phyloP scores from a whole-genome alignment of 2,797 vertebrate species.

The Antennarius maculatus region DNA sequence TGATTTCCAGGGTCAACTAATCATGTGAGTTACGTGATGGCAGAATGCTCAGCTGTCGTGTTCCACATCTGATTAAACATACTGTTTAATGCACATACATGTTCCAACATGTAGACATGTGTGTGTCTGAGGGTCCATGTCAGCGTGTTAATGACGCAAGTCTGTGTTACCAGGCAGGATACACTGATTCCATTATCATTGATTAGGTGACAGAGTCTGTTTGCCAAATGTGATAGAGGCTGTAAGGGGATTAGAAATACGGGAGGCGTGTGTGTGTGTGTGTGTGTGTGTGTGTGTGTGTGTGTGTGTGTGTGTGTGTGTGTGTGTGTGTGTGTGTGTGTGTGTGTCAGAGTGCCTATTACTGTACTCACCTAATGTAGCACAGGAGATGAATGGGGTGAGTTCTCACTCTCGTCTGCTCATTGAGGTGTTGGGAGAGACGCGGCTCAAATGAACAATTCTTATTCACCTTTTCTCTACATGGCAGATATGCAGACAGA shows the following conservation, averaged over 20 bases:
- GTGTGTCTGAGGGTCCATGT: conserved; percentile 42
- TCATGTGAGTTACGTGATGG: background rate
- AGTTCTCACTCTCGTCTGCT: conserved; percentile 32
- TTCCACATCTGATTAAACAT: conserved; percentile 10
- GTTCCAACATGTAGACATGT: conserved; percentile 37
- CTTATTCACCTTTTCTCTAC: background rate
- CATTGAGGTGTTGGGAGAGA: conserved; percentile 2
- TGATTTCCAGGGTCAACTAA: too few relatives aligned
- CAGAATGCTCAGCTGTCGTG: background rate
- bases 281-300: conserved; percentile 10
- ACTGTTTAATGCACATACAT: conserved; percentile 18
- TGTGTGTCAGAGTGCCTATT: conserved; percentile 50
- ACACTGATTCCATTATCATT: conserved; percentile 76
- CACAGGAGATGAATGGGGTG: conserved; percentile 54
- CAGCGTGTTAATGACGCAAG: conserved; percentile 48
- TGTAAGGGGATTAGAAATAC: conserved; percentile 77
- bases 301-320: conserved; percentile 37
- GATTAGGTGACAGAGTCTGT: conserved; percentile 72
- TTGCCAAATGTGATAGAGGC: conserved; percentile 64
- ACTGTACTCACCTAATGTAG: conserved; percentile 42
- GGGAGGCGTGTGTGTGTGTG: conserved; percentile 46
- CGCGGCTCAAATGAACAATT: background rate
- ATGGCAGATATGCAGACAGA: background rate
- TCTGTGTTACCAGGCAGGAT: conserved; percentile 66
- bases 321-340: conserved; percentile 21